A percentile compares a stretch with the other conserved stretches of the same genome.
These are phyloP conservation scores for Melanaphis sacchari DNA, from an alignment of 1,140 invertebrate genomes.

Conservation along the genomic window DNA sequence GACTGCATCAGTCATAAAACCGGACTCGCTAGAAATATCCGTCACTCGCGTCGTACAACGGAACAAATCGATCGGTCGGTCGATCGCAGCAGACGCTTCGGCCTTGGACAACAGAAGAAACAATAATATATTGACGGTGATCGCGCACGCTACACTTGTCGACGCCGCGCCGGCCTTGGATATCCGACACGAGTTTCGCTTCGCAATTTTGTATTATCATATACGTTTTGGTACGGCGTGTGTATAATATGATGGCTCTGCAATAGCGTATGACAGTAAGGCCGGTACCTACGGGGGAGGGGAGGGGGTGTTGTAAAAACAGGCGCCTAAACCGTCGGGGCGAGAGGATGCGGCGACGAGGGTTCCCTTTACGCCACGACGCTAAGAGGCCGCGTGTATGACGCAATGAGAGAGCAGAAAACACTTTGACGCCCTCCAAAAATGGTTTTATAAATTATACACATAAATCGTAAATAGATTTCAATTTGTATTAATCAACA, in stretches of 20 bases:
- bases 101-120: not conserved
- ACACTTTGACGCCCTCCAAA: no score
- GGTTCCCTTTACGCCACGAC: not conserved
- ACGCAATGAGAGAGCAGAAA: no score
- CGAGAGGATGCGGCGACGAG: not conserved
- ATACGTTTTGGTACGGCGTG: not conserved
- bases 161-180: not conserved
- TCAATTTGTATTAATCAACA: no score
- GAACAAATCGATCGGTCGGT: not conserved
- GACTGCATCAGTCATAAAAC: not conserved
- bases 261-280: not conserved
- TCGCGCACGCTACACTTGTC: not conserved
- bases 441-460: no score
- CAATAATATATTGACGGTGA: not conserved
- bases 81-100: not conserved
- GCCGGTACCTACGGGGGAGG: no score
- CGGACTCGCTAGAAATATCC: not conserved
- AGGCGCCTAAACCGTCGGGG: no score
- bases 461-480: no score
- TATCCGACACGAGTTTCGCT: not conserved
- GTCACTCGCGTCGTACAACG: not conserved
- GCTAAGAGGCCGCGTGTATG: no score
- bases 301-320: no score
- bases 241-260: not conserved
- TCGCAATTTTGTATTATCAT: not conserved